Evolutionary conservation across 2,797 vertebrate species (phyloP), one percentile per base, ranked within the genome.

Genomic region (Xiphorhynchus erythropygius): DNA sequence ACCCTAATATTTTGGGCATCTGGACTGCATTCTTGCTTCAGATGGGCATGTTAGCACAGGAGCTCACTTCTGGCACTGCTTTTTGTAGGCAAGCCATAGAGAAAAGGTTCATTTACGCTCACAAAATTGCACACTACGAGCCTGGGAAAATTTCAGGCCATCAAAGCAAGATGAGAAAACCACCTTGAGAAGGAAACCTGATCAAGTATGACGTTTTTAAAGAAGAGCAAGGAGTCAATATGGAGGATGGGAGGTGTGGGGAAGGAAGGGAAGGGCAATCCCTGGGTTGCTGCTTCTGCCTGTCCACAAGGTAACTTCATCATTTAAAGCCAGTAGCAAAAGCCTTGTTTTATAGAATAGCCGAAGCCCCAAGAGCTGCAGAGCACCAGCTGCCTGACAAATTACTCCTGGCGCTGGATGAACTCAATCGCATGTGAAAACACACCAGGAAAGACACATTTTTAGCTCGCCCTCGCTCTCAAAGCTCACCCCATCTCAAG

Each of bases 1-100:
- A 93, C 89, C 85, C 89, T 77, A 56, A 50, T 64, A 74, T 89
- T 95, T 91, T 90, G 94, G 85, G 91, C 87, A 95, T 84, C 69
- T 90, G 87, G 86, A 52, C 63, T 53, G 78, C 89, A 90, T 89
- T 95, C 84, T 73, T 96, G 55, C 55, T 68, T 88, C 87, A 86
- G 33, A 90, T 28, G 63, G 77, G 80, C 94, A 92, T 46, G 80
- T 89, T 69, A 69, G 85, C 49, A 79, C 74, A 94, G 67, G 89
- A 93, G 44, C 39, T 41, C 37, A 19, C 65, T 14, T 63, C 62
- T 91, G 65, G 55, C 69, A 53, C 55, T 0, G 3, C 6, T 59
- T 71, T 85, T 73, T n/a, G 37, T 9, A 70, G 52, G 30, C 39
- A 56, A 50, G 83, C 42, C 24, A 9, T 18, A 15, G 52, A 90